A percentile compares a stretch with the other conserved stretches of the same genome.
Evolutionary conservation across 2,888 invertebrate species (phyloP).

Genomic region (Tubiluchus corallicola): DNA sequence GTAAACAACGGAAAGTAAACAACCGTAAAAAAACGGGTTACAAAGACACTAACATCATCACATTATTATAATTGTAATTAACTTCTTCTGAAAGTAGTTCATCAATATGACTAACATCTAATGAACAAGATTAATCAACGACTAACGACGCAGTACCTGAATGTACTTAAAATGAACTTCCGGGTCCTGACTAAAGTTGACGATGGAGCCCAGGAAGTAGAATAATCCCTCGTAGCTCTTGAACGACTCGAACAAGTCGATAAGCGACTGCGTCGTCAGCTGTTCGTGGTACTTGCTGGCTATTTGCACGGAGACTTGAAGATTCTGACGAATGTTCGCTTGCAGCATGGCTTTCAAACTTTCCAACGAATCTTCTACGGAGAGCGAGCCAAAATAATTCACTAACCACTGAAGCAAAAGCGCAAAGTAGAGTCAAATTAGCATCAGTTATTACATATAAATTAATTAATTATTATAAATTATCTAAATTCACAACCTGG

Average conservation of each 20-base stretch:
- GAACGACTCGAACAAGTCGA: conserved; percentile 95
- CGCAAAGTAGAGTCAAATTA: no score
- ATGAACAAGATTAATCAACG: no score
- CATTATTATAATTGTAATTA: no score
- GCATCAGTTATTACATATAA: no score
- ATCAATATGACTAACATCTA: no score
- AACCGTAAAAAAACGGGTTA: no score
- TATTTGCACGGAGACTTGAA: conserved; percentile 77
- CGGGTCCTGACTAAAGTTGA: conserved; percentile 96
- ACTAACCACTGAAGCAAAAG: conserved; percentile 92
- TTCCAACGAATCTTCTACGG: conserved; percentile 94
- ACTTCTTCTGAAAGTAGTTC: no score
- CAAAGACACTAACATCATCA: no score
- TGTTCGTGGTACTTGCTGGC: conserved; percentile 99
- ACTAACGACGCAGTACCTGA: no score
- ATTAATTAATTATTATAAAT: no score
- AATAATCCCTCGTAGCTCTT: conserved; percentile 95
- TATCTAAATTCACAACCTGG: no score
- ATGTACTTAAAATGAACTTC: conserved; percentile 99
- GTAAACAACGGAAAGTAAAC: no score
- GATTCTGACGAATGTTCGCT: conserved; percentile 67
- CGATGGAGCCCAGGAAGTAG: conserved; percentile 98
- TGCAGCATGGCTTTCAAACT: conserved; percentile 91
- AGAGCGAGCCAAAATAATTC: conserved; percentile 89
- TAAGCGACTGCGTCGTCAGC: conserved; percentile 79